Percentiles rank a stretch among this genome's conserved stretches.
These are phyloP conservation scores for Eptatretus atami DNA, from an alignment of 2,797 vertebrate genomes.

Conservation along the genomic window DNA sequence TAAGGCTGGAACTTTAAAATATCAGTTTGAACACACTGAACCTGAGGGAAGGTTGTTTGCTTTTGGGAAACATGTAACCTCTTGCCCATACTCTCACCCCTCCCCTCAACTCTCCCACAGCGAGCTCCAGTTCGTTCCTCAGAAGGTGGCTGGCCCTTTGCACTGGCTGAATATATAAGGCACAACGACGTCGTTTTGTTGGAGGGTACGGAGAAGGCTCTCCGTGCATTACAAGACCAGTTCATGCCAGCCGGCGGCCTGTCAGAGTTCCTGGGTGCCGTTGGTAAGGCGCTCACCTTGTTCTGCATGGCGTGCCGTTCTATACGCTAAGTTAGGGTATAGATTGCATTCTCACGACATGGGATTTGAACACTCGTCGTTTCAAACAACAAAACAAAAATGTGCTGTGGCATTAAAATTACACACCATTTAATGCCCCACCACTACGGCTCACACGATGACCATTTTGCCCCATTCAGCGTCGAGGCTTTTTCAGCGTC, in stretches of 20 bases:
- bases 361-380: no score
- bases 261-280: slow-evolving; percentile 61
- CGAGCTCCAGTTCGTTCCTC: slow-evolving; percentile 94
- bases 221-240: slow-evolving; percentile 87
- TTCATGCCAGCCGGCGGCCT: slow-evolving; percentile 89
- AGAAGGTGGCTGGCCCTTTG: slow-evolving; percentile 98
- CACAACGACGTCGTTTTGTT: slow-evolving; percentile 97
- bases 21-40: no score
- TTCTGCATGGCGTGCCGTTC: no score
- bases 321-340: no score
- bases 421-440: neutral
- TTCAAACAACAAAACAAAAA: no score
- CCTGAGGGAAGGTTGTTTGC: no score
- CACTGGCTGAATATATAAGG: slow-evolving; percentile 74
- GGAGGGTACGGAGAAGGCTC: slow-evolving; percentile 63
- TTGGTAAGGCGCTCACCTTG: slow-evolving; percentile 26
- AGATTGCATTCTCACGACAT: no score
- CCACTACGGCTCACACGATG: no score
- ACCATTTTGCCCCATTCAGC: no score
- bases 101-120: slow-evolving; percentile 12
- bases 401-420: neutral
- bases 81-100: neutral
- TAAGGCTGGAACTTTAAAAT: no score
- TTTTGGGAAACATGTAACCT: neutral
- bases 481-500: no score